phyloP scores from a whole-genome alignment of 2,888 invertebrate species.

The Pheosia tremula region DNA sequence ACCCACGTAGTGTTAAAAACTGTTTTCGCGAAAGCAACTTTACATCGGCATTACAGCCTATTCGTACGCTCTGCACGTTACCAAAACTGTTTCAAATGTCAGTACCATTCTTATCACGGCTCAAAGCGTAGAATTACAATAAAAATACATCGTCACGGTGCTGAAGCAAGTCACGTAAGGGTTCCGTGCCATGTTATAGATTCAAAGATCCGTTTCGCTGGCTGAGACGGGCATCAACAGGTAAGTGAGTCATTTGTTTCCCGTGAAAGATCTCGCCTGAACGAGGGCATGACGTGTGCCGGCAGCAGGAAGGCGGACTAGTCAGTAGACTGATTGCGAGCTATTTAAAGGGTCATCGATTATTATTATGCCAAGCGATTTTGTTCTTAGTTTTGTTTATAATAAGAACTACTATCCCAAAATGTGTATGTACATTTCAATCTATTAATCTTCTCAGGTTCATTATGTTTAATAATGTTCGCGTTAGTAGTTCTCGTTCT shows the following conservation, averaged over 20 bases:
- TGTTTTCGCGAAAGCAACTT: not conserved
- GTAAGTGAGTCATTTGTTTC: slow-evolving; percentile 78
- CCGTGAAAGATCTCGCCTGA: slow-evolving; percentile 62
- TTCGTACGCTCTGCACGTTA: slow-evolving; percentile 31
- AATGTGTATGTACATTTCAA: too few relatives aligned
- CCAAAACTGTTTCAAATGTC: slow-evolving; percentile 36
- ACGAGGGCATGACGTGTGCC: slow-evolving; percentile 57
- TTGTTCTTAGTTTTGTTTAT: too few relatives aligned
- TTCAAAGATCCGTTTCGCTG: slow-evolving; percentile 53
- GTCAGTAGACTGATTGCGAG: slow-evolving; percentile 33
- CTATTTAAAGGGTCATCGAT: not conserved
- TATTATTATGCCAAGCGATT: too few relatives aligned
- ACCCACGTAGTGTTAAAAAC: not conserved
- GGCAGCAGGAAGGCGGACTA: slow-evolving; percentile 44
- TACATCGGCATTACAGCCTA: slow-evolving; percentile 18
- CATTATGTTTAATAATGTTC: not conserved
- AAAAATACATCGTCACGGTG: slow-evolving; percentile 58
- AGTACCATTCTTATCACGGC: slow-evolving; percentile 50
- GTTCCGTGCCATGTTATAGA: slow-evolving; percentile 48
- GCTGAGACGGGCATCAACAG: slow-evolving; percentile 67
- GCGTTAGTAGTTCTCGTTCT: not conserved
- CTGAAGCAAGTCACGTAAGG: slow-evolving; percentile 60
- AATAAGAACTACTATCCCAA: too few relatives aligned
- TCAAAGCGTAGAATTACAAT: slow-evolving; percentile 48
- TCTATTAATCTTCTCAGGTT: too few relatives aligned